Evolutionary conservation across 92 coral and sea anemone species (phyloP).

Genomic region (Parazoanthus atlanticus): DNA sequence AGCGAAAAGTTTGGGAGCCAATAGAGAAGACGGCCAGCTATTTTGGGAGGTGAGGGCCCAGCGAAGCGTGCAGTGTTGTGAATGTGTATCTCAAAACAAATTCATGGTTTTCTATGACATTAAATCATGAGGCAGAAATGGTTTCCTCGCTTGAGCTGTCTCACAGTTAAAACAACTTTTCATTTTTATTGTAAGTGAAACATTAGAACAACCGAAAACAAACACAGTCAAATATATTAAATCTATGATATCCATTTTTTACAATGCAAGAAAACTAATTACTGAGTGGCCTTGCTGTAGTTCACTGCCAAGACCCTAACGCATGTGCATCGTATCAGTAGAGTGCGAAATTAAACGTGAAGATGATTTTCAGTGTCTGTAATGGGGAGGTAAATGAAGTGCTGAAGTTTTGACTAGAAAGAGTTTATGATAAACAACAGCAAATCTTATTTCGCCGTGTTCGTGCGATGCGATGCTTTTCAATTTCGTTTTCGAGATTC

Average conservation of each 20-base stretch:
- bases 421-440: constrained; percentile 27
- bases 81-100: constrained; percentile 30
- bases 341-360: background rate
- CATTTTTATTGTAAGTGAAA: constrained; percentile 7
- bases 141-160: constrained; percentile 23
- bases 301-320: background rate
- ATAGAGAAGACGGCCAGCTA: background rate
- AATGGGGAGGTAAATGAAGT: background rate
- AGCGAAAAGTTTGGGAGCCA: background rate
- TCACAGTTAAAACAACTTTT: background rate
- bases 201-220: background rate
- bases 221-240: background rate
- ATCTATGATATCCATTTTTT: background rate
- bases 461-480: background rate
- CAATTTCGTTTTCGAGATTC: constrained; percentile 1
- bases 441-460: background rate
- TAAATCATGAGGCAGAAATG: constrained; percentile 34
- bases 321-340: background rate
- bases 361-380: background rate
- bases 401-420: constrained; percentile 19
- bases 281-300: background rate
- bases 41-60: constrained; percentile 1
- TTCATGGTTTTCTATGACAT: constrained; percentile 17
- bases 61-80: constrained; percentile 33
- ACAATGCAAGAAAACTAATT: background rate